Percentiles rank a stretch among this genome's conserved stretches.
Evolutionary conservation across 2,113 vertebrate genomes (phyloP).

Genomic region (Nanorana parkeri): DNA sequence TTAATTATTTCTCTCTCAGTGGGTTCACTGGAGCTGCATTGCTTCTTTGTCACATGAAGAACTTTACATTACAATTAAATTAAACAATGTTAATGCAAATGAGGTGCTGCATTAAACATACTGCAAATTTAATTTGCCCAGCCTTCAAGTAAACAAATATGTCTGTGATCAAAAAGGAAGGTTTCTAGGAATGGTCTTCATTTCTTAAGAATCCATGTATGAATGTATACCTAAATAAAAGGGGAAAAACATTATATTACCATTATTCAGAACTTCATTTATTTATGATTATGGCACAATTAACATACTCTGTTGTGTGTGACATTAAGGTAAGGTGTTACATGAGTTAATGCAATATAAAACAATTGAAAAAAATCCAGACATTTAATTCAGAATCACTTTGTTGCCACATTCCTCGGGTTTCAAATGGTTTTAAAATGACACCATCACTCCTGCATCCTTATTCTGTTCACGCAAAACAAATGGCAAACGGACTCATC

Average conservation of each 20-base stretch:
- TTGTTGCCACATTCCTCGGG: too few relatives aligned
- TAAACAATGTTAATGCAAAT: slow-evolving; percentile 21
- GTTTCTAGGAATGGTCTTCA: neutral
- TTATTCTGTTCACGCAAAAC: too few relatives aligned
- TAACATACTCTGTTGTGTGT: too few relatives aligned
- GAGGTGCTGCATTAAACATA: neutral
- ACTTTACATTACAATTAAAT: slow-evolving; percentile 24
- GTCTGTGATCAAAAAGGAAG: neutral
- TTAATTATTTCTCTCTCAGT: neutral
- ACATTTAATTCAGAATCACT: too few relatives aligned
- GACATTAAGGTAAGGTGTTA: too few relatives aligned
- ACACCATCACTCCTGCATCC: too few relatives aligned
- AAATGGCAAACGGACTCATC: too few relatives aligned
- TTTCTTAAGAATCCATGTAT: neutral
- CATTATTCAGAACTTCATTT: neutral
- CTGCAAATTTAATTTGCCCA: slow-evolving; percentile 16
- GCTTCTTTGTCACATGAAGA: neutral
- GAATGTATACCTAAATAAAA: neutral
- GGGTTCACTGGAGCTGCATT: neutral
- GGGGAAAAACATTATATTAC: neutral
- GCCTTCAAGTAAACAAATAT: neutral
- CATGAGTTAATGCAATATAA: too few relatives aligned
- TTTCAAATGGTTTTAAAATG: too few relatives aligned
- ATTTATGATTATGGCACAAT: neutral
- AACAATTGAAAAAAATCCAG: too few relatives aligned